Base-by-base conservation (phyloP, 2,797 vertebrate genomes). In the Fistularia commersonii region DNA sequence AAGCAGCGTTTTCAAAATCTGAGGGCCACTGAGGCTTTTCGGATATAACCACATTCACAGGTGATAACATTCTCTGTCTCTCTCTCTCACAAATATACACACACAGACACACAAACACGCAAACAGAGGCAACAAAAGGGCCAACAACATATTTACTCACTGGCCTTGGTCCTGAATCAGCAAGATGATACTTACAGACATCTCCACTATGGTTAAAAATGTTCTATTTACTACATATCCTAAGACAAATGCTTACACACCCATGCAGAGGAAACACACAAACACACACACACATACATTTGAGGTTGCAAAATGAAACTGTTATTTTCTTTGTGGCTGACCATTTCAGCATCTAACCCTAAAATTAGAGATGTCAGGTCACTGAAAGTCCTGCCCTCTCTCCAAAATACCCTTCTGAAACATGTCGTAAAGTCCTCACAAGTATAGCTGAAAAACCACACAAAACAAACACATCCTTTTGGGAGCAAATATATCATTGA, bases 131-230 rank as follows among this genome's bases (percentile, higher is more conserved):
- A 46, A 48, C 44, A 45, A 8, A 39, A 35, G 44, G 33, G 64
- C 66, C 43, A 59, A 48, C 61, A 72, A 60, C 62, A 67, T 76
- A 51, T 81, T 69, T 61, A 62, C 69, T 60, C 67, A 47, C 61
- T 47, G 62, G 13, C 15, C 23, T 45, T 8, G 32, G 70, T 63
- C 56, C 81, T 82, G 75, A 84, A 75, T 84, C 81, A 85, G 81
- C 84, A 76, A 72, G 51, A 78, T 39, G 5, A 40, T 53, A 61
- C 61, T 73, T 49, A 41, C 39, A 77, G 67, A 77, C 57, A 61
- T 74, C 56, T 61, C 79, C 66, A 57, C 55, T 65, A 77, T 70
- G 77, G 78, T 68, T 80, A 45, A 72, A 23, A 75, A 75, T 79
- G 56, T 77, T 74, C 64, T 76, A 60, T 72, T 79, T 79, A 70